Percentiles rank a stretch among this genome's conserved stretches.
These are phyloP conservation scores for Acanthisitta chloris DNA, from an alignment of 2,113 vertebrate genomes.

Conservation along the genomic window DNA sequence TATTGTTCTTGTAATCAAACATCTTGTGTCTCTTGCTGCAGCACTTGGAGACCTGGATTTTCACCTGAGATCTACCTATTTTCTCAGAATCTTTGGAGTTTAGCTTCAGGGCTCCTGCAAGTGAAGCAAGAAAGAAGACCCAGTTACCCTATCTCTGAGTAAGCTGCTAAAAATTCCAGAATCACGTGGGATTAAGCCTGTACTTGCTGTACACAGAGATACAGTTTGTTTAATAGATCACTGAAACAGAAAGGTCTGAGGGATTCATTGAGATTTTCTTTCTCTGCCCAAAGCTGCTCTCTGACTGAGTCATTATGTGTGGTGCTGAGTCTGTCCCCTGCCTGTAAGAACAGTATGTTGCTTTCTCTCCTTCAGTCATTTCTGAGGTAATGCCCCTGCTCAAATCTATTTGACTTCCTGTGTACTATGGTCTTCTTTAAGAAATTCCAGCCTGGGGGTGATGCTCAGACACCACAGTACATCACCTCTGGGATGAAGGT, in stretches of 20 bases:
- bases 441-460: neutral
- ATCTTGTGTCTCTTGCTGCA: neutral
- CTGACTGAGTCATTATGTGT: neutral
- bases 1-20: neutral
- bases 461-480: neutral
- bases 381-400: neutral
- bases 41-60: neutral
- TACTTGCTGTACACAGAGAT: neutral
- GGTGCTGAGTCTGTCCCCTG: neutral
- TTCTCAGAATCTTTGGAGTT: neutral
- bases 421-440: neutral
- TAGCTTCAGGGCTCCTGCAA: neutral
- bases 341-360: neutral
- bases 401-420: neutral
- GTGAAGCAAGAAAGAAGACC: neutral
- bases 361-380: neutral
- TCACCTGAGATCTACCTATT: neutral
- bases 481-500: neutral
- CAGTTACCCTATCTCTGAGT: neutral
- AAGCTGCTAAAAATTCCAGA: constrained; percentile 26
- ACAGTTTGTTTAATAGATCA: neutral
- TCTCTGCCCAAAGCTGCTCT: neutral
- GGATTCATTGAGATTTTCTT: neutral
- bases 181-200: neutral
- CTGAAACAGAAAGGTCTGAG: neutral